Conservation (phyloP, 2,113 vertebrate genomes). For the Paratilapia polleni region DNA sequence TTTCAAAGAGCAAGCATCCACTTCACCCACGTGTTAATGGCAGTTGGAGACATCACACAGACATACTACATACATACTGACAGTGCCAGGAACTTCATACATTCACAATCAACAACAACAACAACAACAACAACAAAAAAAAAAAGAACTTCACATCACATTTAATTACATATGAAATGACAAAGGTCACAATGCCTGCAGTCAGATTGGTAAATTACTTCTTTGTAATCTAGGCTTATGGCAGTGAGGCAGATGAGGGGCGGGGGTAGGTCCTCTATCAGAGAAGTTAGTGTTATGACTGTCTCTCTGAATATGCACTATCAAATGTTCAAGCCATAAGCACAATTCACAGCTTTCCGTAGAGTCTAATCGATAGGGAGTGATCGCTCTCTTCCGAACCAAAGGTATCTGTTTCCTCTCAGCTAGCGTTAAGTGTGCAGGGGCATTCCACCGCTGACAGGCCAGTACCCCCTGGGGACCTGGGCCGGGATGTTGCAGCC, state of each 20-base stretch:
- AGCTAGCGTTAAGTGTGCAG: constrained; percentile 75
- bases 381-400: constrained; percentile 55
- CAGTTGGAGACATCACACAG: constrained; percentile 61
- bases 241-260: not conserved
- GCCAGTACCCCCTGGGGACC: constrained; percentile 63
- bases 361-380: constrained; percentile 67
- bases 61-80: no score
- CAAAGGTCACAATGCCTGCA: constrained; percentile 52
- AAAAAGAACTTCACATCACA: constrained; percentile 41
- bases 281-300: constrained; percentile 64
- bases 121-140: constrained; percentile 50
- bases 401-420: constrained; percentile 76
- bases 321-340: constrained; percentile 78
- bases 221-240: constrained; percentile 58
- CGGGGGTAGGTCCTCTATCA: constrained; percentile 18
- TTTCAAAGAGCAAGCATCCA: constrained; percentile 66
- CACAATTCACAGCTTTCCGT: constrained; percentile 73
- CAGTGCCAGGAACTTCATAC: constrained; percentile 47
- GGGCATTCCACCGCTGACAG: constrained; percentile 78
- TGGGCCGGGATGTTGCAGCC: constrained; percentile 49
- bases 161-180: constrained; percentile 67
- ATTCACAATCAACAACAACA: constrained; percentile 55
- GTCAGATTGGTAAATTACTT: constrained; percentile 61
- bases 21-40: constrained; percentile 70
- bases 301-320: constrained; percentile 56